Evolutionary conservation across 2,888 invertebrate species (phyloP), one percentile per base, ranked within the genome.

Genomic region (Perdita meconis): DNA sequence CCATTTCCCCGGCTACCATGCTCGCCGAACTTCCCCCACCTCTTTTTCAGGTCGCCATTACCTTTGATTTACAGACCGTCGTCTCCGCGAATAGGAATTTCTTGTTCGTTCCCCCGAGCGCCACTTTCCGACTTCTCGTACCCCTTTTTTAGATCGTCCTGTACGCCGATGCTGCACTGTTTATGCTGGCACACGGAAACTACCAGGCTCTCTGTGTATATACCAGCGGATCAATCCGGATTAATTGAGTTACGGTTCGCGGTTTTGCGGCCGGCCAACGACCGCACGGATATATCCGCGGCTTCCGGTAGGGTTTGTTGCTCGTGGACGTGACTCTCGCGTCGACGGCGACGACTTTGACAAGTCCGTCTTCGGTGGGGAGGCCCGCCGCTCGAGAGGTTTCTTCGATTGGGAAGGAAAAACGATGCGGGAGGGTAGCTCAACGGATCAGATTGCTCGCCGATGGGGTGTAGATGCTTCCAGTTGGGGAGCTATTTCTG

Each of bases 211-310:
- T 30, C 30, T 6, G 30, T 34, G 68, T 69, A 72, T 72, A 66
- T 79, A 66, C 77, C 74, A 34, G 80, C 86, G 85, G 88, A 91
- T 91, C 91, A 90, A 91, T 91, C 89, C 85, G 87, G 90, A 90
- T 91, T 91, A 91, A 91, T 91, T 90, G 90, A 90, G 90, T 91
- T 90, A 91, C 90, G 90, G 90, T 86, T 87, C 89, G 90, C 85
- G 90, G 90, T 88, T 87, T 88, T 84, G 89, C 79, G 90, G 89
- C 65, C 82, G 84, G 81, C 83, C 84, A 82, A 87, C 79, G 82
- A 88, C 90, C 90, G 83, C 90, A 87, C 84, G 87, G 86, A 88
- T 89, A 86, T 87, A 84, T 87, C 83, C 87, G 82, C 80, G 84
- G 85, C 81, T 86, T 84, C 82, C 80, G 80, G 40, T 57, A 72